Base-by-base conservation (phyloP, 1,140 invertebrate species). In the Diprion similis region DNA sequence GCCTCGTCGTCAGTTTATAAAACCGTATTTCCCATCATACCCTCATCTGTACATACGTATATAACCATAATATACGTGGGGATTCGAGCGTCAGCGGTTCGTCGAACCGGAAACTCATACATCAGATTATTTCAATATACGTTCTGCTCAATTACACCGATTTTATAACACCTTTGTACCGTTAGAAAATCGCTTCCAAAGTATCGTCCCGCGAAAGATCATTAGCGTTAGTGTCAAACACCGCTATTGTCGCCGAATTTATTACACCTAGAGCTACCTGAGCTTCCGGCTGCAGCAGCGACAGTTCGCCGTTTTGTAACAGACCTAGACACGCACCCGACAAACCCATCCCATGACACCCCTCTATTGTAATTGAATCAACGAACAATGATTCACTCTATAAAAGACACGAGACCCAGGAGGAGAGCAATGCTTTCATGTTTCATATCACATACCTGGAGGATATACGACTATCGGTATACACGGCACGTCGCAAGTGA, bases 141-240 rank as follows among this genome's bases (percentile, higher is more conserved):
- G 78, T 81, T 84, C 81, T 80, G 83, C 83, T 82, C 83, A 85
- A 85, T 85, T 85, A 84, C 82, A 84, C 82, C 81, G 81, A 84
- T 84, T 84, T 83, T 79, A 80, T 72, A 47, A 74, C 73, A 74
- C 74, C 78, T 81, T 84, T 84, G 78, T 83, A 76, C 76, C 73
- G 77, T 77, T 80, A 79, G 2, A 37, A 37, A 80, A 82, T 83
- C 81, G 73, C 78, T 78, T 75, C 77, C 79, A 67, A 83, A 76
- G 72, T 66, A 73, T 64, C 75, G 80, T 65, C 59, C 70, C 47
- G 71, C 69, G 10, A 73, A 47, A 66, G 19, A 70, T 84, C 82
- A 84, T 84, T 84, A 84, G 79, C 79, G 80, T 81, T 77, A 76
- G 76, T 76, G 83, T 82, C 82, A 83, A 83, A 82, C 78, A 82